A percentile compares a stretch with the other conserved stretches of the same genome.
phyloP scores from a whole-genome alignment of 2,888 invertebrate species.

The Acanthacorydalis orientalis region DNA sequence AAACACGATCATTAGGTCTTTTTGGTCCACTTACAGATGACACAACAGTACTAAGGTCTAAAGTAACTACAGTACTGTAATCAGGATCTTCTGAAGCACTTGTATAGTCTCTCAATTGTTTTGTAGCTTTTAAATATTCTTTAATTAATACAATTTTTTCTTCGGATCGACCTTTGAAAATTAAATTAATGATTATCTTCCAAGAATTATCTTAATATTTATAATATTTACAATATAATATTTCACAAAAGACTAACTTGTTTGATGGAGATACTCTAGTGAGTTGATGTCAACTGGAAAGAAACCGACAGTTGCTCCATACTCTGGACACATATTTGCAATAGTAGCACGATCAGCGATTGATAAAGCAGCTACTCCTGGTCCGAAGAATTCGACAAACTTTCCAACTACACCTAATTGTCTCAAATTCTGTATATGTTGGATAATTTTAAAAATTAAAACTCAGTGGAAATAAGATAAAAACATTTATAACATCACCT shows the following conservation, averaged over 20 bases:
- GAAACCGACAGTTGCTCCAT: conserved; percentile 91
- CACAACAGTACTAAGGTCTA: conserved; percentile 78
- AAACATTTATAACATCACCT: conserved; percentile 35
- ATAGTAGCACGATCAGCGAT: conserved; percentile 96
- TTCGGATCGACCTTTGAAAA: conserved; percentile 55
- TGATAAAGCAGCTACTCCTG: conserved; percentile 76
- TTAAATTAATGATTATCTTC: background rate
- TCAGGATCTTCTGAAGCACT: conserved; percentile 62
- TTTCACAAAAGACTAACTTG: conserved; percentile 36
- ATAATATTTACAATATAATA: background rate
- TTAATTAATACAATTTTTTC: conserved; percentile 63
- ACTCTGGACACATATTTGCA: conserved; percentile 98
- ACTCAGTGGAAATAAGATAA: background rate
- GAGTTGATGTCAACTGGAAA: conserved; percentile 81
- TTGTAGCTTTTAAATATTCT: conserved; percentile 62
- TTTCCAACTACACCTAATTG: conserved; percentile 94
- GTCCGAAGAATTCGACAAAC: conserved; percentile 97
- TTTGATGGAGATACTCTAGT: conserved; percentile 69
- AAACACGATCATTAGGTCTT: conserved; percentile 88
- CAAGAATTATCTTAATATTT: too few species aligned
- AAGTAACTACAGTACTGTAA: conserved; percentile 67
- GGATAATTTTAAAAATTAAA: background rate
- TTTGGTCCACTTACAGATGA: conserved; percentile 96
- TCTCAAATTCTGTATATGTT: conserved; percentile 49
- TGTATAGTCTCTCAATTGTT: conserved; percentile 70